A percentile compares a stretch with the other conserved stretches of the same genome.
phyloP scores from a whole-genome alignment of 2,113 vertebrate genomes.

The Gopherus flavomarginatus region DNA sequence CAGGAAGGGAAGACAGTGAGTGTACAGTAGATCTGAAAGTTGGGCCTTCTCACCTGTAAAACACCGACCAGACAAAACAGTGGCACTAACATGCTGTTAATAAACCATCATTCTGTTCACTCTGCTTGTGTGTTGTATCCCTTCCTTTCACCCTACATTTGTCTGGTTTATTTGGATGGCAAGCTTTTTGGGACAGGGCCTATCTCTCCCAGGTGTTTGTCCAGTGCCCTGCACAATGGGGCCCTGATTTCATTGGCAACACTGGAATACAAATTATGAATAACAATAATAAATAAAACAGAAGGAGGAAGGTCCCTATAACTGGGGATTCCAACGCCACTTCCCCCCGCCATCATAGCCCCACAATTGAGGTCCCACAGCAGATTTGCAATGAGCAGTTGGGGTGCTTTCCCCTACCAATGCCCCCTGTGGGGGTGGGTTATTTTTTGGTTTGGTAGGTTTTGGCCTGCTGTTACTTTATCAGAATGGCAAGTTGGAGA shows the following conservation, averaged over 20 bases:
- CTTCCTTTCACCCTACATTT: background rate
- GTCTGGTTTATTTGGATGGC: conserved; percentile 1
- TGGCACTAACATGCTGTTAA: background rate
- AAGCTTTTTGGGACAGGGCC: conserved; percentile 1
- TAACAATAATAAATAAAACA: background rate
- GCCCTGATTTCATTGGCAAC: conserved; percentile 11
- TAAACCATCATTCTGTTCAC: background rate
- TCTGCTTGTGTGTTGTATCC: background rate
- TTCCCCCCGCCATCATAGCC: background rate
- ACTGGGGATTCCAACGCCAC: background rate
- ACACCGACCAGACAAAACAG: background rate
- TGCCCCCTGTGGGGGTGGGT: background rate
- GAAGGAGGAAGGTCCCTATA: background rate
- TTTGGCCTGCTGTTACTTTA: conserved; percentile 10
- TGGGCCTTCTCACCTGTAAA: background rate
- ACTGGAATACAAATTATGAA: background rate
- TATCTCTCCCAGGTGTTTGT: background rate
- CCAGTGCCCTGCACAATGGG: background rate
- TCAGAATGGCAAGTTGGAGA: background rate
- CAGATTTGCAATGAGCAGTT: background rate
- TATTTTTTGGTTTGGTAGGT: background rate
- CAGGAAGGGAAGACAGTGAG: background rate
- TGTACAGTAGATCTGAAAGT: background rate
- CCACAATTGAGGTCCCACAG: background rate
- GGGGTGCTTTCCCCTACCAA: background rate